These are phyloP conservation scores for Osmerus mordax DNA, from an alignment of 2,113 vertebrate species.

Conservation along the genomic window DNA sequence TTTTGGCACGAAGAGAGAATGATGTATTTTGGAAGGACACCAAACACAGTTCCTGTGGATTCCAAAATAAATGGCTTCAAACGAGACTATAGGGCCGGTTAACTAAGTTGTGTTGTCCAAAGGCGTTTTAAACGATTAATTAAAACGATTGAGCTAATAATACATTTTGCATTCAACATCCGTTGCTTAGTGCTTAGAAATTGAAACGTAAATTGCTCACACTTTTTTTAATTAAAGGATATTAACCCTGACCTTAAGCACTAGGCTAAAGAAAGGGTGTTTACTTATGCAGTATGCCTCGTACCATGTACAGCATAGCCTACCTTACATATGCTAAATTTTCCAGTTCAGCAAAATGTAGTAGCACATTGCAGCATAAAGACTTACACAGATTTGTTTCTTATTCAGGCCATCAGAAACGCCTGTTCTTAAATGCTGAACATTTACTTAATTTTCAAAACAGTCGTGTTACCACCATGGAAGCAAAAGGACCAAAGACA, in stretches of 20 bases:
- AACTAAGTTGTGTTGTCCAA: too few species aligned
- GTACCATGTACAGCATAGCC: conserved; percentile 39
- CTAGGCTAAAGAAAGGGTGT: too few species aligned
- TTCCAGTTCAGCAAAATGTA: conserved; percentile 48
- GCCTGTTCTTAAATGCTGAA: background rate
- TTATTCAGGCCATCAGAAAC: conserved; percentile 59
- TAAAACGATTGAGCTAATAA: too few species aligned
- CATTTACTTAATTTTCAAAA: background rate
- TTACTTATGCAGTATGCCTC: too few species aligned
- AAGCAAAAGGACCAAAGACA: too few species aligned
- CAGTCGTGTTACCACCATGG: background rate
- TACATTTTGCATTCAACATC: conserved; percentile 6
- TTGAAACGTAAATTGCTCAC: background rate
- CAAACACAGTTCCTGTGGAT: conserved; percentile 24
- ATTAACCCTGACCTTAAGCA: conserved; percentile 24
- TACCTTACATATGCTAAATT: conserved; percentile 48
- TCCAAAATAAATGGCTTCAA: conserved; percentile 13
- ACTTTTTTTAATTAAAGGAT: conserved; percentile 17
- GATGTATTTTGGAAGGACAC: conserved; percentile 32
- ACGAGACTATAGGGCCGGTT: background rate
- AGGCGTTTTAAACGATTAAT: too few species aligned
- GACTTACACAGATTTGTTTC: conserved; percentile 58
- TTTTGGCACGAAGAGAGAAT: conserved; percentile 43
- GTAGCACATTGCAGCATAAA: conserved; percentile 56
- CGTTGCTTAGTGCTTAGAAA: conserved; percentile 14